Evolutionary conservation across 2,113 vertebrate genomes (phyloP), one percentile per base, ranked within the genome.

Genomic region (Eulemur macaco): DNA sequence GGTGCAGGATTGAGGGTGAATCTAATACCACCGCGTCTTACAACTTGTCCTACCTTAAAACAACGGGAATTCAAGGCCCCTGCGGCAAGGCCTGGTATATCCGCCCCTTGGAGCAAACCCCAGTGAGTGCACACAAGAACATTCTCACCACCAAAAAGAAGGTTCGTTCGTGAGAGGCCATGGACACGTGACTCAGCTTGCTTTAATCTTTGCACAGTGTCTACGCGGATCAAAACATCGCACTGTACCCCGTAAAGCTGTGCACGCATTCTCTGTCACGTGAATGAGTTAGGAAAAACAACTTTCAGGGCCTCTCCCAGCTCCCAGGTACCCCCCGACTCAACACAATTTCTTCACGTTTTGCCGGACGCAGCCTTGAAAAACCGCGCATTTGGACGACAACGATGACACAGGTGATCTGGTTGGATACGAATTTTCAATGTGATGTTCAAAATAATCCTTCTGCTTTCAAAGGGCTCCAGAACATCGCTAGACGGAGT

Each of bases 341-440:
- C 27, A 13, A 12, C 2, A 5, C 14, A 6, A 7, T 45, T 27
- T 14, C 21, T 42, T 12, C 39, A 27, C 6, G 14, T 64, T 20
- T 31, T 64, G 0, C 4, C 14, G 12, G 6, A 45, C 25, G 17
- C 45, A 18, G 18, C 7, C 45, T 34, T 10, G 7, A 50, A 52
- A 52, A 77, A 52, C 31, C 15, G 34, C 3, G 4, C 20, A 18
- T 34, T 11, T 50, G n/a, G 73, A 77, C 71, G 1, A 42, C 10
- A 52, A 34, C 17, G 20, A 50, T 11, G 8, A 77, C 34, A 1
- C 4, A 0, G 7, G 8, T 0, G 8, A 52, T 77, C 31, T 21
- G 47, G 47, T 18, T 34, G 20, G 9, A 31, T 12, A 2, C 18
- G 2, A 34, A 5, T 21, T 50, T 77, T 18, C 31, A 52, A 52